Conservation (phyloP, 1,140 invertebrate species). For the Papilio aristodemus region DNA sequence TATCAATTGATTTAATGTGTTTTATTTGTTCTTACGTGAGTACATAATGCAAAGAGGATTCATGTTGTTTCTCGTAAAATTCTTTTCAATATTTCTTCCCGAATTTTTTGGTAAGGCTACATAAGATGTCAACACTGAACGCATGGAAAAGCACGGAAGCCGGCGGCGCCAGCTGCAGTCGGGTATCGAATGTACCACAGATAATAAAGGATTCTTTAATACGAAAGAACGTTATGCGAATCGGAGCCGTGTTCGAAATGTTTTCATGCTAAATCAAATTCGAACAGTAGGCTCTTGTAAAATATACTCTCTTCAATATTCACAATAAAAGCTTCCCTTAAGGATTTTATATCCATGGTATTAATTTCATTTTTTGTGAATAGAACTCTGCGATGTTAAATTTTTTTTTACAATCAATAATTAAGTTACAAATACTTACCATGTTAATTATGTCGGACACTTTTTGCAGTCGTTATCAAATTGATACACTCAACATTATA, state of each 20-base stretch:
- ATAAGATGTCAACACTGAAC: slow-evolving; percentile 17
- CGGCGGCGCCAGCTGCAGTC: slow-evolving; percentile 68
- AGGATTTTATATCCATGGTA: slow-evolving; percentile 22
- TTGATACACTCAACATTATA: too few relatives aligned
- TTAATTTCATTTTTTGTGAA: slow-evolving; percentile 36
- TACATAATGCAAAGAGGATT: too few relatives aligned
- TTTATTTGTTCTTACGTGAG: too few relatives aligned
- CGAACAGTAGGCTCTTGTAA: slow-evolving; percentile 68
- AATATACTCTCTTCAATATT: slow-evolving; percentile 51
- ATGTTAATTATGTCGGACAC: too few relatives aligned
- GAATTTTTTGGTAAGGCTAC: neutral
- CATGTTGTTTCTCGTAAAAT: neutral
- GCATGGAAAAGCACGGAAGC: slow-evolving; percentile 70
- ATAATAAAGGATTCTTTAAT: slow-evolving; percentile 74
- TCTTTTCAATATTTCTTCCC: neutral
- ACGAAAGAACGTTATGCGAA: slow-evolving; percentile 67
- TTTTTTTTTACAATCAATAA: neutral
- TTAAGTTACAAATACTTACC: neutral
- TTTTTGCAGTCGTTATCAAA: too few relatives aligned
- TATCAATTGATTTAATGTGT: too few relatives aligned
- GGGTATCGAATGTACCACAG: slow-evolving; percentile 61
- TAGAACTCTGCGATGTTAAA: slow-evolving; percentile 13
- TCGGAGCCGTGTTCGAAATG: slow-evolving; percentile 58
- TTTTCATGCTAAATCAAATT: slow-evolving; percentile 72
- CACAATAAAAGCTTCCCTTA: slow-evolving; percentile 44